These are phyloP conservation scores for Tinamus major DNA, from an alignment of 2,797 vertebrate genomes.

Conservation along the genomic window DNA sequence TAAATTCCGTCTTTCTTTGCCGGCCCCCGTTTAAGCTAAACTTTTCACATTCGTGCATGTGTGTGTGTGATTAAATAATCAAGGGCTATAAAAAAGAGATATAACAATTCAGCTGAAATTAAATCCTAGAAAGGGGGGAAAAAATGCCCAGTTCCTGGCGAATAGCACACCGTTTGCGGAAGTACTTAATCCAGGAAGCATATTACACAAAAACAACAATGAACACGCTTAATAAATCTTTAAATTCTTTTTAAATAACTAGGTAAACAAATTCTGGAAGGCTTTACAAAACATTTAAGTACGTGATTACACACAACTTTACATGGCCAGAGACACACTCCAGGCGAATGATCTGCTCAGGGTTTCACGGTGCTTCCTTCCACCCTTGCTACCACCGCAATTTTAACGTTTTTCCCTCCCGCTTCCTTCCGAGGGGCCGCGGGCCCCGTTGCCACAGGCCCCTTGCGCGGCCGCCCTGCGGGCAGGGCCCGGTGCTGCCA, in stretches of 20 bases:
- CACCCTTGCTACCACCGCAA: constrained; percentile 24
- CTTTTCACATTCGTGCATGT: neutral
- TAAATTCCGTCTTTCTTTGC: neutral
- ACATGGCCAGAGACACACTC: neutral
- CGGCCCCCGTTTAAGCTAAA: neutral
- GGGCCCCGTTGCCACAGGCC: no score
- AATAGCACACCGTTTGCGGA: neutral
- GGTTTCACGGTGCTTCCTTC: constrained; percentile 17
- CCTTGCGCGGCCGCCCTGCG: no score
- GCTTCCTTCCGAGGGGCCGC: constrained; percentile 76
- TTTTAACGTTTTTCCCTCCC: neutral
- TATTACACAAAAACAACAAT: neutral
- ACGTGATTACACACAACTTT: neutral
- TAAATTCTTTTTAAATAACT: constrained; percentile 33
- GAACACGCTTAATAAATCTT: constrained; percentile 23
- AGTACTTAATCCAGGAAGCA: constrained; percentile 22
- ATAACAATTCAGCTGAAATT: constrained; percentile 25
- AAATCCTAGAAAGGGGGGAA: neutral
- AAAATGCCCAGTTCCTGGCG: neutral
- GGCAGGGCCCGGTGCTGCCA: no score
- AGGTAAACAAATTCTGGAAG: constrained; percentile 27
- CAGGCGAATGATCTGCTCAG: constrained; percentile 11
- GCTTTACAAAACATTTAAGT: constrained; percentile 13
- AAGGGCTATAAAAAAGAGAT: neutral
- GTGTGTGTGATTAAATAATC: neutral